Conservation (phyloP, 2,113 vertebrate genomes). For the Burhinus bistriatus region DNA sequence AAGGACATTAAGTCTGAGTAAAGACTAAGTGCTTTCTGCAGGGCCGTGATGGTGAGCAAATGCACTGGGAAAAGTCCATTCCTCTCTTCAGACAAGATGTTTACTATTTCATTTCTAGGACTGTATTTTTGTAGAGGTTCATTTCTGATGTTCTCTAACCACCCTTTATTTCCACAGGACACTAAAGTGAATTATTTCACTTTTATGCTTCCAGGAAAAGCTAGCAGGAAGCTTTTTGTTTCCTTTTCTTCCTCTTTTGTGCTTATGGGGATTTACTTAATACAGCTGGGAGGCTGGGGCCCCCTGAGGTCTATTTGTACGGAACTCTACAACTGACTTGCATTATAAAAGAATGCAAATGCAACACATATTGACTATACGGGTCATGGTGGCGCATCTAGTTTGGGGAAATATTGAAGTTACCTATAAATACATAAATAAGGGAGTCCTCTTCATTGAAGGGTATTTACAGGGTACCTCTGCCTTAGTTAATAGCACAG, state of each 20-base stretch:
- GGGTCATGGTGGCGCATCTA: neutral
- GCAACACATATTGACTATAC: neutral
- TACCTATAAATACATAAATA: neutral
- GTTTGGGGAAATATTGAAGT: conserved; percentile 17
- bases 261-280: conserved; percentile 53
- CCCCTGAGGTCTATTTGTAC: conserved; percentile 21
- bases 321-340: conserved; percentile 37
- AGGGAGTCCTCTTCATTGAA: neutral
- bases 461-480: neutral
- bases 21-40: neutral
- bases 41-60: neutral
- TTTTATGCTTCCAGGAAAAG: conserved; percentile 47
- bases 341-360: conserved; percentile 66
- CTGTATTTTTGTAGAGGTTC: neutral
- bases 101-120: neutral
- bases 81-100: neutral
- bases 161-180: neutral
- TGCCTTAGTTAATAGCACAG: neutral
- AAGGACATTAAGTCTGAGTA: neutral
- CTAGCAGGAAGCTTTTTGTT: conserved; percentile 52
- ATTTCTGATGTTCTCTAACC: neutral
- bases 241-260: conserved; percentile 51
- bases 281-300: conserved; percentile 31
- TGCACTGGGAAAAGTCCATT: neutral
- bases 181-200: conserved; percentile 1